Conservation (phyloP, 2,113 vertebrate species). For the Merops nubicus region DNA sequence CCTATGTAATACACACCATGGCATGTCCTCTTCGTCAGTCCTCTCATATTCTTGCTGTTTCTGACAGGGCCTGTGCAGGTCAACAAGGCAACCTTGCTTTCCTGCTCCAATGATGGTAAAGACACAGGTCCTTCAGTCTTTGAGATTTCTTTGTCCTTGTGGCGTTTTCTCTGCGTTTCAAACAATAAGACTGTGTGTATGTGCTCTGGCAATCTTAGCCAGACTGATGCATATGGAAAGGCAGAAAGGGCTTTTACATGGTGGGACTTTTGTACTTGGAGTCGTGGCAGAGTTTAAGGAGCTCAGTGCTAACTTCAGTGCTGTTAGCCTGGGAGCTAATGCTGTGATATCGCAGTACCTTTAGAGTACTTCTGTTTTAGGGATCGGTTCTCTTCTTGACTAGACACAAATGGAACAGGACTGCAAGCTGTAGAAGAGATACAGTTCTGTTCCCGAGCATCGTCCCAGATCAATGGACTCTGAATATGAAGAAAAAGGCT, state of each 20-base stretch:
- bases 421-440: background rate
- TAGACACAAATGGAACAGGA: background rate
- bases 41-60: background rate
- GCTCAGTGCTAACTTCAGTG: fast-evolving
- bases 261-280: background rate
- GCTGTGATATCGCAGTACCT: background rate
- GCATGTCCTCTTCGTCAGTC: fast-evolving
- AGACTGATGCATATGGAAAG: background rate
- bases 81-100: background rate
- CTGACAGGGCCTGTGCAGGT: background rate
- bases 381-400: background rate
- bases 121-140: background rate
- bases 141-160: background rate
- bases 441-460: background rate
- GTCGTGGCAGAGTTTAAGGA: background rate
- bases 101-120: background rate
- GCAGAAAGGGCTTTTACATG: background rate
- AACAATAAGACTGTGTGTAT: background rate
- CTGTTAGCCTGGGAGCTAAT: background rate
- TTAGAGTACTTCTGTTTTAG: background rate
- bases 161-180: background rate
- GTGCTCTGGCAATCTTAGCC: background rate
- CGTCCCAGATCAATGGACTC: background rate
- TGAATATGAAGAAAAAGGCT: background rate
- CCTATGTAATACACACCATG: background rate